These are phyloP conservation scores for Rhynchonycteris naso DNA, from an alignment of 2,797 vertebrate genomes.

Conservation along the genomic window DNA sequence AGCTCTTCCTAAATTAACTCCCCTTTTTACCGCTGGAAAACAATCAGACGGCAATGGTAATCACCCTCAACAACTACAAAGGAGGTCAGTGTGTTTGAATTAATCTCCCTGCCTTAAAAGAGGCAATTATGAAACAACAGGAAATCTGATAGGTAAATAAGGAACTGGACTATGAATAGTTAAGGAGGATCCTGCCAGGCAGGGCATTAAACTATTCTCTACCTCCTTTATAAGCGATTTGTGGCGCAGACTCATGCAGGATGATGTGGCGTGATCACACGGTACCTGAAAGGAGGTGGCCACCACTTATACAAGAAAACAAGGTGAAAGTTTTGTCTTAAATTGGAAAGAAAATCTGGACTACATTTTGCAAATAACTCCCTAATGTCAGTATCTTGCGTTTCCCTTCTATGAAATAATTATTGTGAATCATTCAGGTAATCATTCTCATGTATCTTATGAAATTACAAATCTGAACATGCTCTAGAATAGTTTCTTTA, in stretches of 20 bases:
- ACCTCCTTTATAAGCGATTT: not conserved
- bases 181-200: not conserved
- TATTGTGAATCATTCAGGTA: slow-evolving; percentile 18
- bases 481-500: slow-evolving; percentile 32
- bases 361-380: slow-evolving; percentile 9
- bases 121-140: slow-evolving; percentile 20
- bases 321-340: not conserved
- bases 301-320: not conserved
- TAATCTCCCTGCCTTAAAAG: slow-evolving; percentile 12
- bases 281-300: not conserved
- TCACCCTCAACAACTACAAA: slow-evolving; percentile 35
- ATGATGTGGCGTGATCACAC: not conserved
- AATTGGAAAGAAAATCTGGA: not conserved
- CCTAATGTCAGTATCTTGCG: not conserved
- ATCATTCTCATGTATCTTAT: not conserved
- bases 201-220: not conserved
- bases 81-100: slow-evolving; percentile 42
- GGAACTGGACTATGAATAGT: not conserved
- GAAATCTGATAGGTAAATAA: slow-evolving; percentile 36
- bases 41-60: slow-evolving; percentile 21
- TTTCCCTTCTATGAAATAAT: slow-evolving; percentile 25
- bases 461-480: slow-evolving; percentile 56
- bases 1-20: slow-evolving; percentile 52
- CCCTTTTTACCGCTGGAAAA: slow-evolving; percentile 12
- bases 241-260: not conserved